Conservation (phyloP, 2,797 vertebrate genomes). For the Hydrocynus forskahlii region DNA sequence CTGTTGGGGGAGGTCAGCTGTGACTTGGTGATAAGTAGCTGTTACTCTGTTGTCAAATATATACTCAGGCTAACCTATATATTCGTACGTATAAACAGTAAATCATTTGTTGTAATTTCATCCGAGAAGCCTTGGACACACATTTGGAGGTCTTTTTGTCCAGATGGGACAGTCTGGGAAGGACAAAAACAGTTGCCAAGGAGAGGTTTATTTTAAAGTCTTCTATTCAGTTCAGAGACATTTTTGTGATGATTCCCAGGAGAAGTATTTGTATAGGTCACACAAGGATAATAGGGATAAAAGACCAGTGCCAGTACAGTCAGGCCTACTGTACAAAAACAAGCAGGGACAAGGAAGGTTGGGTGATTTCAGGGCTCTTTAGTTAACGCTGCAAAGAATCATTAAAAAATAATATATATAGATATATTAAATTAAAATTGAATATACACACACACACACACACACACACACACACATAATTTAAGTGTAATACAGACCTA, state of each 20-base stretch:
- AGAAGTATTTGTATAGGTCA: not conserved
- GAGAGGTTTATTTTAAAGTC: constrained; percentile 5
- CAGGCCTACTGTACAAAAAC: not conserved
- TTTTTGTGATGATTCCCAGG: not conserved
- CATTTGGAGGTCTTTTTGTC: not conserved
- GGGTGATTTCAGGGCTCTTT: too few species aligned
- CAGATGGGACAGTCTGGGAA: not conserved
- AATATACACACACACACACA: too few species aligned
- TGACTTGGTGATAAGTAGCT: constrained; percentile 37
- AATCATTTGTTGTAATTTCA: not conserved
- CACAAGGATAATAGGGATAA: not conserved
- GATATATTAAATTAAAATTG: too few species aligned
- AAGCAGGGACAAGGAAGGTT: too few species aligned
- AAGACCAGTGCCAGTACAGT: not conserved
- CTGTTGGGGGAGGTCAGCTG: constrained; percentile 4
- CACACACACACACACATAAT: too few species aligned
- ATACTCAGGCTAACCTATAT: not conserved
- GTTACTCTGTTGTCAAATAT: constrained; percentile 37
- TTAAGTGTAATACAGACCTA: too few species aligned
- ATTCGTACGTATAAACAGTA: constrained; percentile 8
- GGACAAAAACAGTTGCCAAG: not conserved
- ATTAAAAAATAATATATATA: too few species aligned
- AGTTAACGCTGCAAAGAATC: too few species aligned
- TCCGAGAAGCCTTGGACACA: not conserved
- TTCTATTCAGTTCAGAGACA: not conserved